Base-by-base conservation (phyloP, 2,113 vertebrate genomes). In the Diadophis punctatus region DNA sequence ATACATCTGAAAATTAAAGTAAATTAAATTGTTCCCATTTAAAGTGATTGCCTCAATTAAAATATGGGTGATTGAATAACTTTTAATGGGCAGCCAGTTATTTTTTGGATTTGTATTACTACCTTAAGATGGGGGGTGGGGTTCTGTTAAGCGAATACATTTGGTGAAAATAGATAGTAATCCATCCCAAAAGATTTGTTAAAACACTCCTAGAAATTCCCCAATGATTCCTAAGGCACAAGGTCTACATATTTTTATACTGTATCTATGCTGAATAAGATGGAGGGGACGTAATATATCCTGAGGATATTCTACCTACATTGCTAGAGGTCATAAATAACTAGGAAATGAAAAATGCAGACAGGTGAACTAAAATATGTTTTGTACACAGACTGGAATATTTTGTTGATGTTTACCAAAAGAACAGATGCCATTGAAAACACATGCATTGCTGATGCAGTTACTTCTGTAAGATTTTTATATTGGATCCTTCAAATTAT, bases 401-500 rank as follows among this genome's bases (percentile, higher is more conserved):
- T 90, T 90, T 89, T 93, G 87, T 92, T 89, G 43, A 46, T 85
- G 68, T 89, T 68, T 85, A 60, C 43, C 63, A n/a, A 91, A 51
- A 89, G 23, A 8, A 30, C 63, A 84, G 20, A 49, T 89, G 51
- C 18, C 51, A 85, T 30, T 89, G 84, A 91, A 93, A 85, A 51
- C 68, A 93, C 90, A 90, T 27, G 48, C 34, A 48, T 60, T 52
- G 63, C 30, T 3, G 46, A 74, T 51, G n/a, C 55, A 60, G 53
- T 39, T 93, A 9, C n/a, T 22, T 74, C 63, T 46, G 39, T 49
- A 12, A 46, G 14, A 4, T 46, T 86, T 80, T 84, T 30, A 86
- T 84, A 85, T 49, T 18, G 18, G 11, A 6, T 60, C 43, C 49
- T 43, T 91, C 39, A 88, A 60, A 58, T 88, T 84, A 55, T 49